Percentiles rank a stretch among this genome's conserved stretches.
Conservation (phyloP, 2,113 vertebrate genomes). For the Callocephalon fimbriatum region DNA sequence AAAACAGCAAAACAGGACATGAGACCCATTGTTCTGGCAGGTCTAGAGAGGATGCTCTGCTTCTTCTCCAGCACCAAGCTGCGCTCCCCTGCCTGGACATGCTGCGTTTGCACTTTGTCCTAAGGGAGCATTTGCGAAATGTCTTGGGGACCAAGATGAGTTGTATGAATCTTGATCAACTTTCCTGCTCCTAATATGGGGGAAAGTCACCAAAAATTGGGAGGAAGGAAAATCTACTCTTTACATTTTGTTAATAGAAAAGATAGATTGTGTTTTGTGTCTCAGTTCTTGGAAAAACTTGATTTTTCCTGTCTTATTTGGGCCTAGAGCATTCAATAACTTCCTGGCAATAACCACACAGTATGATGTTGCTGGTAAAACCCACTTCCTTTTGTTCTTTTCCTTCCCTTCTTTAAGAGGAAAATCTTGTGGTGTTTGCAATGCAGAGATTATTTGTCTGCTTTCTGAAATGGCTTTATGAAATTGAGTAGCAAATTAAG, state of each 20-base stretch:
- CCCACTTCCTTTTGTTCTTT: not conserved
- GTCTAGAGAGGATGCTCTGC: not conserved
- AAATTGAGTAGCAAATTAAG: not conserved
- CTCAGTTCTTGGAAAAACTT: not conserved
- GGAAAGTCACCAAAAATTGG: not conserved
- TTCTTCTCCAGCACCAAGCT: not conserved
- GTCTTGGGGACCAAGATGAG: not conserved
- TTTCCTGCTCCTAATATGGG: not conserved
- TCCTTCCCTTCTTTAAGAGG: not conserved
- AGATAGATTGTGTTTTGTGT: not conserved
- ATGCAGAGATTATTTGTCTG: not conserved
- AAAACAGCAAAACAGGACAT: not conserved
- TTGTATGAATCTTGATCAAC: not conserved
- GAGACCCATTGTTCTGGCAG: not conserved
- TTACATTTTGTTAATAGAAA: not conserved
- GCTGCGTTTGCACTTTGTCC: accelerated
- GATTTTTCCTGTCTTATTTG: not conserved
- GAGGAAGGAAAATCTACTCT: not conserved
- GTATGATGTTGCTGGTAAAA: not conserved
- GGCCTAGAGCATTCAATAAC: not conserved
- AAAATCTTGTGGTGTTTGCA: not conserved
- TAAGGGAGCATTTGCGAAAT: not conserved
- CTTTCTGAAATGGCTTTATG: not conserved
- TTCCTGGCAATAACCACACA: not conserved
- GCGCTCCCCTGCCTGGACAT: accelerated